These are phyloP conservation scores for Halyomorpha halys DNA, from an alignment of 1,140 invertebrate species.

Conservation along the genomic window DNA sequence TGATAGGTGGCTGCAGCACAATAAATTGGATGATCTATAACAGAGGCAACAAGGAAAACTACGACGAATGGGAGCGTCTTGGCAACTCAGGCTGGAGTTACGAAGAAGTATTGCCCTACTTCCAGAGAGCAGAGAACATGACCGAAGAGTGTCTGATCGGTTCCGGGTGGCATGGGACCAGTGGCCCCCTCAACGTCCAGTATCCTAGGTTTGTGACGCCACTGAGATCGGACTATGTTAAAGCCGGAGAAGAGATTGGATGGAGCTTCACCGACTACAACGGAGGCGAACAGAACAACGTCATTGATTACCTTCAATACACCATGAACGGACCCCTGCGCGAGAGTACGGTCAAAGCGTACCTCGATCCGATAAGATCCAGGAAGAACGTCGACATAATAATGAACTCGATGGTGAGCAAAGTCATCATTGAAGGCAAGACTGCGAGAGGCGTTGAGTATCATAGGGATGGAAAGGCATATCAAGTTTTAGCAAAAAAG, in stretches of 20 bases:
- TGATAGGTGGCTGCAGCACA: slow-evolving; percentile 85
- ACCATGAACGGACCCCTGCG: slow-evolving; percentile 74
- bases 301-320: slow-evolving; percentile 68
- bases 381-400: slow-evolving; percentile 72
- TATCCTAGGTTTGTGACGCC: slow-evolving; percentile 71
- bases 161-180: slow-evolving; percentile 61
- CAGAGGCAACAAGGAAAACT: slow-evolving; percentile 80
- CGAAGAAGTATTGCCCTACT: slow-evolving; percentile 74
- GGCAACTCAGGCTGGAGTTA: slow-evolving; percentile 88
- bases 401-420: slow-evolving; percentile 62
- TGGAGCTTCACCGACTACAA: slow-evolving; percentile 68
- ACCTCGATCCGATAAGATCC: slow-evolving; percentile 65
- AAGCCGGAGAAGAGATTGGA: slow-evolving; percentile 68
- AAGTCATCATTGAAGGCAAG: slow-evolving; percentile 50
- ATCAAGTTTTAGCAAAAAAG: slow-evolving; percentile 53
- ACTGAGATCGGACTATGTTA: slow-evolving; percentile 64
- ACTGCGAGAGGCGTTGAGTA: slow-evolving; percentile 65
- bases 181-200: slow-evolving; percentile 73
- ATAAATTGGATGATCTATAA: slow-evolving; percentile 94
- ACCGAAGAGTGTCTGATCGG: slow-evolving; percentile 63
- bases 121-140: slow-evolving; percentile 79
- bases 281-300: slow-evolving; percentile 68
- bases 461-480: slow-evolving; percentile 48
- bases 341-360: slow-evolving; percentile 82
- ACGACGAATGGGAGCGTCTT: slow-evolving; percentile 76